Base-by-base conservation (phyloP, 2,797 vertebrate genomes). In the Cyprinodon diabolis region DNA sequence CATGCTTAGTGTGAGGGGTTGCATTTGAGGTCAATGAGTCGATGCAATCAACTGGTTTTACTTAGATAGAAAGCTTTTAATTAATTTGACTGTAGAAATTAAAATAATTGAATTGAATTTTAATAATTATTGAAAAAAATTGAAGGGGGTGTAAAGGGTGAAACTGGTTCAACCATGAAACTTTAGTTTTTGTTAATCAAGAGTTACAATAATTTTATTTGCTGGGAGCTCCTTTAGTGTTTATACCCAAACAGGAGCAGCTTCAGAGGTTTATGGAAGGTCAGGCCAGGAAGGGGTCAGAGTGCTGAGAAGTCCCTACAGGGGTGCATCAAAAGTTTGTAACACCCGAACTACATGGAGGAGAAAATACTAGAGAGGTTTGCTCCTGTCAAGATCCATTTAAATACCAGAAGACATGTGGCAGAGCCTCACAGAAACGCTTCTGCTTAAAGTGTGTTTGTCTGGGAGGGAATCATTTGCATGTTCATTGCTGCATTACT, bases 401-500 rank as follows among this genome's bases (percentile, higher is more conserved):
- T 76, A 79, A 88, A 84, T 35, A 77, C 75, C 78, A 30, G 66
- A 69, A 85, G 70, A 75, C 86, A 79, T 69, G 77, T 78, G 81
- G 81, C 74, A 80, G 23, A 6, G 55, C 77, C 74, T 84, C 85
- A 86, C 49, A 78, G 76, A 74, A 75, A 86, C 76, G 81, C 77
- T 78, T 77, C 35, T 14, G 56, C 75, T 73, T 58, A 37, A 3
- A 81, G 79, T 72, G 71, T 57, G 54, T 71, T 60, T 66, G 76
- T 68, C 25, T 49, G 40, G 43, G 68, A 56, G 58, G 54, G 69
- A 77, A 79, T 80, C 63, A 81, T 84, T 86, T 90, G 74, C 80
- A 81, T 89, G 84, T 84, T 84, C 74, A 79, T 74, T 67, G 70
- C 75, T 76, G 70, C 78, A 71, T 84, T 76, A 84, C 77, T 76